Percentiles rank a stretch among this genome's conserved stretches.
Evolutionary conservation across 2,797 vertebrate genomes (phyloP).

Genomic region (Sylvia borin): DNA sequence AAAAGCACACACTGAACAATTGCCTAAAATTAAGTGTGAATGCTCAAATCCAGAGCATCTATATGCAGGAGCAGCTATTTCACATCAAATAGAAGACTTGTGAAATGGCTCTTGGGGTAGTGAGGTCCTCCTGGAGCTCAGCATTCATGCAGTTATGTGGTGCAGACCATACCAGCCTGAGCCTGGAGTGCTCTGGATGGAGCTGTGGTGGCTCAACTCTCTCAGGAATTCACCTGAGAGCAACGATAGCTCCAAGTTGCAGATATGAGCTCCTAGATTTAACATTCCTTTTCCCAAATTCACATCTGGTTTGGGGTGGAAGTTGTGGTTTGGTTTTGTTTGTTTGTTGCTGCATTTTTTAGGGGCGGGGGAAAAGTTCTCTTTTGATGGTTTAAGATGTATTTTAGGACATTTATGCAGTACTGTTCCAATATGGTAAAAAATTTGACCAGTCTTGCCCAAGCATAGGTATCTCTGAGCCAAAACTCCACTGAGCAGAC

Average conservation of each 20-base stretch:
- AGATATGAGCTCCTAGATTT: neutral
- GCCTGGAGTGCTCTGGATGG: neutral
- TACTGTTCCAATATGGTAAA: neutral
- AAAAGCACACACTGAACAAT: neutral
- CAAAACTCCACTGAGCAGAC: neutral
- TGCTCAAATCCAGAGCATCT: neutral
- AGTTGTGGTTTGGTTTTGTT: neutral
- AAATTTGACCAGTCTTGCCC: neutral
- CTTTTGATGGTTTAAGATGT: neutral
- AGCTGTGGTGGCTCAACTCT: neutral
- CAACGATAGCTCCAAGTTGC: neutral
- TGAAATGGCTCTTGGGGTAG: neutral
- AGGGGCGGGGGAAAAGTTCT: fast-evolving
- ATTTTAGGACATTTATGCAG: neutral
- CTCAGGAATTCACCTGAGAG: neutral
- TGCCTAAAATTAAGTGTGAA: slow-evolving; percentile 9
- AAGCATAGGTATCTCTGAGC: neutral
- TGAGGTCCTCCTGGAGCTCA: neutral
- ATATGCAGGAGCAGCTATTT: neutral
- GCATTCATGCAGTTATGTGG: fast-evolving
- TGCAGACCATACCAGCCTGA: fast-evolving
- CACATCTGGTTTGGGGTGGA: neutral
- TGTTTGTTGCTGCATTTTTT: neutral
- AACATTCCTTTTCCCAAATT: neutral
- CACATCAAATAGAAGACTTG: neutral